Conservation (phyloP, 2,797 vertebrate species). For the Glyptemys insculpta region DNA sequence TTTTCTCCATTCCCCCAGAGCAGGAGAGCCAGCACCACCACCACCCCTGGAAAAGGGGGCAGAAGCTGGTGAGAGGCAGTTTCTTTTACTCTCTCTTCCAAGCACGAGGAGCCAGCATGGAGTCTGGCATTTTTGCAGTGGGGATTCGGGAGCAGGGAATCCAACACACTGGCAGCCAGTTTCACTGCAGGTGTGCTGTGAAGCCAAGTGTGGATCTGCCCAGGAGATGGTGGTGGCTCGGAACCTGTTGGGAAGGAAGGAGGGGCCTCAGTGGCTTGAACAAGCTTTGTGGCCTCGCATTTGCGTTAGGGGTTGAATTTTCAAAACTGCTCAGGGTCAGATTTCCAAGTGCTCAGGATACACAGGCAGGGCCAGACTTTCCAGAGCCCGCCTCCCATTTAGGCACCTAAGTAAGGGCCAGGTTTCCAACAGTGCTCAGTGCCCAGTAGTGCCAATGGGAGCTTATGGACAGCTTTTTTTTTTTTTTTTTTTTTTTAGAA, state of each 20-base stretch:
- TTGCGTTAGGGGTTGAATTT: neutral
- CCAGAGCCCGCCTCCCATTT: neutral
- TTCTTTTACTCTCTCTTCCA: neutral
- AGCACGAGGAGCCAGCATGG: neutral
- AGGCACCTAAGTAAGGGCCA: neutral
- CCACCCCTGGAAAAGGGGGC: neutral
- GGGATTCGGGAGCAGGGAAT: neutral
- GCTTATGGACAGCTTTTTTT: neutral
- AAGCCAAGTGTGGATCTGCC: neutral
- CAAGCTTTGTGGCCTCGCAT: rapidly evolving
- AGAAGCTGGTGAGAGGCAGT: neutral
- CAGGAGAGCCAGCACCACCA: too few species aligned
- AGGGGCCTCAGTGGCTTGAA: neutral
- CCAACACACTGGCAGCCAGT: neutral
- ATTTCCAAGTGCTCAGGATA: neutral
- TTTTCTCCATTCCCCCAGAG: neutral
- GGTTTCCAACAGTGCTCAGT: neutral
- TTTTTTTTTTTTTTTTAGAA: neutral
- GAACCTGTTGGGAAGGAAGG: neutral
- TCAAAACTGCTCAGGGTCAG: neutral
- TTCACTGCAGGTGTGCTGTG: neutral
- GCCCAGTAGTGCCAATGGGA: neutral
- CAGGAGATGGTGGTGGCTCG: neutral
- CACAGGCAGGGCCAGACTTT: neutral
- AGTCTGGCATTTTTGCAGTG: neutral